These are phyloP conservation scores for Lagria hirta DNA, from an alignment of 2,888 invertebrate genomes.

Conservation along the genomic window DNA sequence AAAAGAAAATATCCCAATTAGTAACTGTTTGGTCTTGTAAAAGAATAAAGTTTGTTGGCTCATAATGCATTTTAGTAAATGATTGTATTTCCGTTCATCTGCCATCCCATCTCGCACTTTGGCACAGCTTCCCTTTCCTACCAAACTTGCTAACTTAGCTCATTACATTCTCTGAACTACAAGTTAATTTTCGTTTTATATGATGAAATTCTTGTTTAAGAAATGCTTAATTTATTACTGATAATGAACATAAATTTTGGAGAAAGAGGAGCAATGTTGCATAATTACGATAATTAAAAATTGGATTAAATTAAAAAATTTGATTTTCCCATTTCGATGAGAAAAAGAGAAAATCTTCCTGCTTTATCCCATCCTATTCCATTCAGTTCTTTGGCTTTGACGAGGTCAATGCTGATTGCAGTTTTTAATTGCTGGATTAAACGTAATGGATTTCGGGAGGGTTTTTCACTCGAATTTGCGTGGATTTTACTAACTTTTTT, in stretches of 20 bases:
- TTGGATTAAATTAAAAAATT: too few relatives aligned
- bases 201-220: slow-evolving; percentile 30
- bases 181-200: slow-evolving; percentile 32
- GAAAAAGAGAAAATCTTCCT: too few relatives aligned
- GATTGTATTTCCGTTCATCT: slow-evolving; percentile 27
- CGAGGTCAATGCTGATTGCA: slow-evolving; percentile 14
- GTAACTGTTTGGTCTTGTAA: background rate
- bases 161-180: slow-evolving; percentile 31
- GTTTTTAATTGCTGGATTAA: slow-evolving; percentile 23
- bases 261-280: too few relatives aligned
- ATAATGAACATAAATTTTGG: slow-evolving; percentile 26
- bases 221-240: slow-evolving; percentile 31
- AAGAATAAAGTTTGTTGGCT: slow-evolving; percentile 1
- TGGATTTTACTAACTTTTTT: too few relatives aligned
- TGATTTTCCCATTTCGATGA: too few relatives aligned
- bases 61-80: slow-evolving; percentile 22
- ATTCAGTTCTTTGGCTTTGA: slow-evolving; percentile 13
- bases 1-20: too few relatives aligned
- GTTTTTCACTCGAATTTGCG: too few relatives aligned
- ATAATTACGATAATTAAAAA: too few relatives aligned
- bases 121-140: slow-evolving; percentile 19
- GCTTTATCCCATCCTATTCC: slow-evolving; percentile 17
- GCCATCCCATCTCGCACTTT: slow-evolving; percentile 18
- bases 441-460: slow-evolving; percentile 18
- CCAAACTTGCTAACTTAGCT: slow-evolving; percentile 31